A percentile compares a stretch with the other conserved stretches of the same genome.
Conservation (phyloP, 2,797 vertebrate genomes). For the Bradypodion pumilum region DNA sequence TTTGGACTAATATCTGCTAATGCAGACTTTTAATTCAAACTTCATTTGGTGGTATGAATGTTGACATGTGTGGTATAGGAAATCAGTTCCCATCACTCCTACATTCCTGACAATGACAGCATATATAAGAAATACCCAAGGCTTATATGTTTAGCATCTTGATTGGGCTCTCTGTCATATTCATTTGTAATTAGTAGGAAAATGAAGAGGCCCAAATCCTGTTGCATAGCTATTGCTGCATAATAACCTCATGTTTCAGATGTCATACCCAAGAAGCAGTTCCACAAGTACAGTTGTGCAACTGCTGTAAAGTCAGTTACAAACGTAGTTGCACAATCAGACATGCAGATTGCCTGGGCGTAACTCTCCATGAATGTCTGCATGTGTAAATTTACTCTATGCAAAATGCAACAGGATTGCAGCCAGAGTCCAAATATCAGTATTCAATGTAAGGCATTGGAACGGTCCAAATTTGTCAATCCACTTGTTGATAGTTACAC, state of each 20-base stretch:
- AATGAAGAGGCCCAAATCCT: neutral
- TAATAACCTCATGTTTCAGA: neutral
- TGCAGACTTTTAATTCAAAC: neutral
- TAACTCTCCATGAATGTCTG: too few species aligned
- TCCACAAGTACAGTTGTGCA: too few species aligned
- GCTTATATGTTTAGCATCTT: neutral
- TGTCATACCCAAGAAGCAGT: too few species aligned
- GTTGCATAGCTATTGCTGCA: too few species aligned
- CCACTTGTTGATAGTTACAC: neutral
- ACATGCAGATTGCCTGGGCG: too few species aligned
- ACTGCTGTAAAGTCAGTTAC: too few species aligned
- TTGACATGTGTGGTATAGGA: neutral
- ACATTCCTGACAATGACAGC: neutral
- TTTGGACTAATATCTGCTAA: neutral
- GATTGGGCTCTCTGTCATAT: neutral
- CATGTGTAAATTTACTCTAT: too few species aligned
- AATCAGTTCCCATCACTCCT: neutral
- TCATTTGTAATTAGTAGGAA: neutral
- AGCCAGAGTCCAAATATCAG: neutral
- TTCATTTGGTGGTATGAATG: neutral
- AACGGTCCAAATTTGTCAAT: neutral
- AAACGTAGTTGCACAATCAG: too few species aligned
- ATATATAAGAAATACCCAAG: neutral
- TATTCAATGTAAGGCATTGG: neutral
- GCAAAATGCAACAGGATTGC: neutral